A percentile compares a stretch with the other conserved stretches of the same genome.
phyloP scores from a whole-genome alignment of 2,888 invertebrate species.

The Drosophila kambysellisi region DNA sequence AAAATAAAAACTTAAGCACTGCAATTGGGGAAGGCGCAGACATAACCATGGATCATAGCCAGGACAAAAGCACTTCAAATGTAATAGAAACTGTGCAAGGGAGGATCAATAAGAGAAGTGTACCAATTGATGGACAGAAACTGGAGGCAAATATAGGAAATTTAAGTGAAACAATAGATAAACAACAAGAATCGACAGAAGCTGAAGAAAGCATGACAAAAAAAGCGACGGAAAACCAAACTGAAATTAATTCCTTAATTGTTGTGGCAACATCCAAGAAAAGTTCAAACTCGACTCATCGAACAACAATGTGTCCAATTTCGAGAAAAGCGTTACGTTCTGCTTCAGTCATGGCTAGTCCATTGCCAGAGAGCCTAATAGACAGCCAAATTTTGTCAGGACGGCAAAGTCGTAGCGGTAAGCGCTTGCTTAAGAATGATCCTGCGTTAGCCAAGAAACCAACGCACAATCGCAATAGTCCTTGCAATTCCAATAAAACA shows the following conservation, averaged over 20 bases:
- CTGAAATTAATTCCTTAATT: not conserved
- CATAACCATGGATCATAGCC: not conserved
- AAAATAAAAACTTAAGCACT: not conserved
- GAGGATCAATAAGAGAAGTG: no score
- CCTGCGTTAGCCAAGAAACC: not conserved
- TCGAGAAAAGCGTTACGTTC: not conserved
- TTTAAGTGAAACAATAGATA: not conserved
- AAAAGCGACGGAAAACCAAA: not conserved
- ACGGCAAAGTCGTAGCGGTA: slow-evolving; percentile 27
- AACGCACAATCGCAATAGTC: slow-evolving; percentile 22
- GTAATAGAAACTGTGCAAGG: not conserved
- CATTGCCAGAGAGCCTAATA: not conserved
- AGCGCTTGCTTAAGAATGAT: not conserved
- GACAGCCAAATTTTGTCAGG: not conserved
- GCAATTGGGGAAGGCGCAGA: not conserved
- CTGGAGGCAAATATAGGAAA: not conserved
- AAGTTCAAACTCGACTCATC: not conserved
- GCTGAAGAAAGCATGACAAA: not conserved
- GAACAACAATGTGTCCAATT: not conserved
- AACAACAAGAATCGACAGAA: not conserved
- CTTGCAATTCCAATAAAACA: slow-evolving; percentile 20
- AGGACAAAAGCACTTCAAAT: not conserved
- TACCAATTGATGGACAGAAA: not conserved
- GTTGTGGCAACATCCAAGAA: slow-evolving; percentile 1
- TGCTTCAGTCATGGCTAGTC: not conserved